Base-by-base conservation (phyloP, 30 jellyfish, hydroid and myxozoan genomes). In the Cassiopea xamachana region DNA sequence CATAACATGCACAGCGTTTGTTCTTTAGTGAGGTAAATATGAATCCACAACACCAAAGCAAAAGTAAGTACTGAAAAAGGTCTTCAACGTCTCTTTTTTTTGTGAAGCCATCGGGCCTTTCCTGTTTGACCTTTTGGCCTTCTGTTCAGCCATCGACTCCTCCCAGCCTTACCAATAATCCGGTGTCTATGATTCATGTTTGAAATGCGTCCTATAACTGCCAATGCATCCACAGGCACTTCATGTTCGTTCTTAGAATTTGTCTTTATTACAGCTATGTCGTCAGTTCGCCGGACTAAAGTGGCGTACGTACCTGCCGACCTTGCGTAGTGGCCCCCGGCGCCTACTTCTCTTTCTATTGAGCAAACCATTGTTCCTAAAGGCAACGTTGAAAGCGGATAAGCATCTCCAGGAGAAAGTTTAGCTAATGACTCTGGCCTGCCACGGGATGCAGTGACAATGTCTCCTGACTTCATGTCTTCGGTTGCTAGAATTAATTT, bases 51-150 rank as follows among this genome's bases (percentile, higher is more conserved):
- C 39, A 27, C 39, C 39, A 27, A 27, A 27, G 39, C 39, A 27
- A 27, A 27, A 27, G 39, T 0, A 27, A 27, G 0, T 27, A 27
- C 39, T 27, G 39, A 27, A 27, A 27, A 27, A 27, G 39, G 39
- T 0, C 19, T n/a, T 79, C 62, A 95, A 49, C 97, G 82, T 50
- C 70, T 87, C 75, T 96, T 96, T 94, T 96, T 96, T 84, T 84
- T 82, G 70, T 92, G 96, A 49, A 83, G 97, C 98, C 98, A 96
- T 61, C 99, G 73, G 77, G 87, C 99, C 81, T 83, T 93, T 15
- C 99, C 99, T 9, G 98, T 93, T 59, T 93, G 98, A 45, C 99
- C 99, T 69, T 87, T 93, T 74, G 99, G 99, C 50, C 97, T 78
- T 75, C 98, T 92, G 69, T 90, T 90, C 55, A 92, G 92, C 98